Evolutionary conservation across 2,797 vertebrate species (phyloP), one percentile per base, ranked within the genome.

Genomic region (Mus minutoides): DNA sequence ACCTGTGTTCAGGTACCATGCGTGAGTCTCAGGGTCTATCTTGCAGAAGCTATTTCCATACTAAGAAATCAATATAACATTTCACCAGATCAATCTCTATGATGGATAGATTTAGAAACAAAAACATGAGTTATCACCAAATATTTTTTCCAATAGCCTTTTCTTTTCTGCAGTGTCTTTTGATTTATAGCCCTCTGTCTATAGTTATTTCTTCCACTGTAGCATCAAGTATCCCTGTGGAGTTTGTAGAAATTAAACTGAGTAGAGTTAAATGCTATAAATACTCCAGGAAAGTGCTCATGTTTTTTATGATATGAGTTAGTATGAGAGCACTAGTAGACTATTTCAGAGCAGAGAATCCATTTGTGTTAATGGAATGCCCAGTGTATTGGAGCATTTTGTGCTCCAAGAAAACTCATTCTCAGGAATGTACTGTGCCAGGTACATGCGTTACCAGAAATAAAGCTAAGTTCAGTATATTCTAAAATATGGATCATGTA

Each of bases 361-460:
- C 56, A 91, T 94, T 92, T 29, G 3, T 92, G 92, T 92, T 91
- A 95, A 94, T 88, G 49, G 94, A 95, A 73, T 43, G 85, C 78
- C 75, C 92, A 77, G 60, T 94, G 58, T 90, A 94, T 69, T 62
- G 29, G 64, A 97, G 49, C 60, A 83, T 77, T 84, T 40, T 92
- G 93, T 86, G 71, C 58, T 96, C 73, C 93, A 90, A 95, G 88
- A 94, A 97, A 97, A 94, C 86, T 91, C 69, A 88, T 93, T 96
- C 49, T 96, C 56, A 22, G 71, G 24, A 97, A 95, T 95, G 88
- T 96, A 89, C 90, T 97, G 64, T 93, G 93, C 80, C 71, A 90
- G 86, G 89, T 94, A 88, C 49, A 88, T 97, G 60, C 91, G 84
- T 94, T 96, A 95, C 62, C 71, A 94, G 46, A 96, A 94, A 91